Evolutionary conservation across 1,140 invertebrate genomes (phyloP).

Genomic region (Onthophagus taurus): DNA sequence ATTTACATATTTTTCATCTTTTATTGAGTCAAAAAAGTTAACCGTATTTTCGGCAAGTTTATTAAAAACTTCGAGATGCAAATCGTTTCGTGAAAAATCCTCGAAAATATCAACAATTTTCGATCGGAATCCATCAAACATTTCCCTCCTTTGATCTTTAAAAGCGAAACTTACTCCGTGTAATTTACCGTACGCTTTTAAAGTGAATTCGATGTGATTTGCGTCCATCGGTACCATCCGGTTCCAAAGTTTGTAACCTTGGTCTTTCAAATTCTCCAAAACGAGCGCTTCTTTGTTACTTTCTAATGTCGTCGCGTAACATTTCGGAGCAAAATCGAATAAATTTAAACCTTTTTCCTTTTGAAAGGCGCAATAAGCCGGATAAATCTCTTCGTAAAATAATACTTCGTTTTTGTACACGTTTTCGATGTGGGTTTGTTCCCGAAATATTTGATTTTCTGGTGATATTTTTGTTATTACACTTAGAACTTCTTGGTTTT

Average conservation of each 20-base stretch:
- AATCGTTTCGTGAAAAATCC: neutral
- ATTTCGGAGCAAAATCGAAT: conserved; percentile 35
- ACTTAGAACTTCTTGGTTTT: neutral
- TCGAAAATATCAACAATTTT: neutral
- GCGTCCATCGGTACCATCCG: conserved; percentile 35
- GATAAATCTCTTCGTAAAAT: neutral
- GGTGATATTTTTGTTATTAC: neutral
- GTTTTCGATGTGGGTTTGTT: neutral
- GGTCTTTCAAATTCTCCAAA: conserved; percentile 42
- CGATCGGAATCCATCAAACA: neutral
- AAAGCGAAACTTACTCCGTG: conserved; percentile 44
- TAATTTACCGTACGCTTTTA: conserved; percentile 42
- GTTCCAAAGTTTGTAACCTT: conserved; percentile 38
- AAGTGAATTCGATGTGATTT: conserved; percentile 36
- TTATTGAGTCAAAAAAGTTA: neutral
- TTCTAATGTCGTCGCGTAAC: conserved; percentile 33
- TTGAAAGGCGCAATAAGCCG: neutral
- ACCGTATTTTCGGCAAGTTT: neutral
- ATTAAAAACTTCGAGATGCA: neutral
- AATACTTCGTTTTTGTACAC: neutral
- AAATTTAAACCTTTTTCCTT: neutral
- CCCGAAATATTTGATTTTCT: neutral
- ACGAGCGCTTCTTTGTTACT: conserved; percentile 41
- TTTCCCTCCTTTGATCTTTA: conserved; percentile 30
- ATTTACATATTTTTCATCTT: neutral